A percentile compares a stretch with the other conserved stretches of the same genome.
Evolutionary conservation across 2,797 vertebrate species (phyloP).

Genomic region (Australoheros facetus): DNA sequence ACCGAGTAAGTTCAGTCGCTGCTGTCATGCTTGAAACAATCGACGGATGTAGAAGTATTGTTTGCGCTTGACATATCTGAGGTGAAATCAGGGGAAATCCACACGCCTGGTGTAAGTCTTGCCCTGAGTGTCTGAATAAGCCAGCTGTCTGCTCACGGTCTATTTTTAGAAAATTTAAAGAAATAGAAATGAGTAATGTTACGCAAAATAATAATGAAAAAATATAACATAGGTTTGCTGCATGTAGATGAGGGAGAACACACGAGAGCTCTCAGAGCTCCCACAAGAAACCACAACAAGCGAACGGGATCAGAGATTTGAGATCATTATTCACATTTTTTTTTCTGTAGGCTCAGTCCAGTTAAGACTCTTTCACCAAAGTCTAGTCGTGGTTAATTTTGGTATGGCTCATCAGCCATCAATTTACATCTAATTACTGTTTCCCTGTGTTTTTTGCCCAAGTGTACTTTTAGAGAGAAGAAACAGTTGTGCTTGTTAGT

Average conservation of each 20-base stretch:
- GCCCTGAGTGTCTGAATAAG: conserved; percentile 17
- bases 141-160: conserved; percentile 15
- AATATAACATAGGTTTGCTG: neutral
- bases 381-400: neutral
- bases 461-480: neutral
- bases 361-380: neutral
- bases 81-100: conserved; percentile 70
- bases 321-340: neutral
- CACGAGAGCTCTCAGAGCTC: neutral
- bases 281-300: conserved; percentile 8
- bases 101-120: conserved; percentile 25
- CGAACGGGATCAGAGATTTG: neutral
- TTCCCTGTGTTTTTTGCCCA: neutral
- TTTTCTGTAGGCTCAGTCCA: neutral
- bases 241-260: neutral
- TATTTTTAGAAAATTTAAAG: conserved; percentile 55
- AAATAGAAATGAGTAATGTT: conserved; percentile 29
- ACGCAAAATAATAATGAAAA: neutral
- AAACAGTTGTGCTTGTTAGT: neutral
- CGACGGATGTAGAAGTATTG: conserved; percentile 22
- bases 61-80: conserved; percentile 20
- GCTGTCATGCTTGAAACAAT: conserved; percentile 6
- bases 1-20: neutral
- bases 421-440: neutral
- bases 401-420: neutral